Evolutionary conservation across 2,113 vertebrate genomes (phyloP).

Genomic region (Hoplias malabaricus): DNA sequence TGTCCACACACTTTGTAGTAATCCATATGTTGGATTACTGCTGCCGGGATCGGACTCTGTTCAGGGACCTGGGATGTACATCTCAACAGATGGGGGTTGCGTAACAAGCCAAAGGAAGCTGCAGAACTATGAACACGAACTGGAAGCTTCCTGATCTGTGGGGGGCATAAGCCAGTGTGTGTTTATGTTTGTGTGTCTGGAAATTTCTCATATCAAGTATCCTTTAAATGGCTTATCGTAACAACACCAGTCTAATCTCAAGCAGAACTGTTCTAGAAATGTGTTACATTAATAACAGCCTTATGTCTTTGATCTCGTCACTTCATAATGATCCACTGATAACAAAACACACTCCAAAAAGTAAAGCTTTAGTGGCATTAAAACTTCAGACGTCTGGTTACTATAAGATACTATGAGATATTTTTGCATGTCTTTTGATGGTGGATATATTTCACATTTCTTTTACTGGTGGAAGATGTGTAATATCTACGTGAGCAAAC

Average conservation of each 20-base stretch:
- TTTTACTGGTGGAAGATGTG: too few species aligned
- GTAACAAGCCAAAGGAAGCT: slow-evolving; percentile 8
- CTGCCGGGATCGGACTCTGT: slow-evolving; percentile 8
- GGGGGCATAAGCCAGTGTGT: slow-evolving; percentile 3
- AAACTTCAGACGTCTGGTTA: too few species aligned
- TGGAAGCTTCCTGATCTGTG: slow-evolving; percentile 26
- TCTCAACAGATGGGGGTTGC: slow-evolving; percentile 20
- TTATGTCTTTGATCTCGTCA: background rate
- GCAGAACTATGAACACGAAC: background rate
- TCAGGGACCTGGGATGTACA: slow-evolving; percentile 7
- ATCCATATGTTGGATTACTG: slow-evolving; percentile 21
- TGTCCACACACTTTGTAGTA: background rate
- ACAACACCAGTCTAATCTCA: slow-evolving; percentile 1
- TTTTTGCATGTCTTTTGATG: too few species aligned
- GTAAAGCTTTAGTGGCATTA: too few species aligned
- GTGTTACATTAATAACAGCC: background rate
- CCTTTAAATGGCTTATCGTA: background rate
- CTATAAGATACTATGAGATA: too few species aligned
- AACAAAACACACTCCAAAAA: too few species aligned
- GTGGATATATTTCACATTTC: too few species aligned
- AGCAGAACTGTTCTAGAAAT: background rate
- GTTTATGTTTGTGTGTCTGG: too few species aligned
- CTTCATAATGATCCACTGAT: too few species aligned
- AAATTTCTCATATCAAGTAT: background rate
- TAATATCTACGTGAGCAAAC: too few species aligned